Evolutionary conservation across 1,140 invertebrate genomes (phyloP), one percentile per base, ranked within the genome.

Genomic region (Drosophila tsacasi): DNA sequence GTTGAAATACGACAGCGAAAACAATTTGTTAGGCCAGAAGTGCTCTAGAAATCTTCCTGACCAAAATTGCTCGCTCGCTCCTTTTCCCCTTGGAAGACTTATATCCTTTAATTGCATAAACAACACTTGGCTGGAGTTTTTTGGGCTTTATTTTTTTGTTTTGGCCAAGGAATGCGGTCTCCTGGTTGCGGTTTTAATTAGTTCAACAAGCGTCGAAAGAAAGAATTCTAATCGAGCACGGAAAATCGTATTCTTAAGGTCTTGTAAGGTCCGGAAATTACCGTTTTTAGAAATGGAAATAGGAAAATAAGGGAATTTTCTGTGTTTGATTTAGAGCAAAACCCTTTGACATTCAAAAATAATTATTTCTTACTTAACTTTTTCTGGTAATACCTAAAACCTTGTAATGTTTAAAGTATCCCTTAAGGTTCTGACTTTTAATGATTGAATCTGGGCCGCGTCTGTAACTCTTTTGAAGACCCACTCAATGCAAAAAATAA

Each of bases 21-120:
- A 89, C 83, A 90, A 90, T 85, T 89, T 89, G 85, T 90, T 89
- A 69, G 72, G 73, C 80, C 44, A 82, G 89, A 89, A 90, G 85
- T 79, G 55, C 74, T 87, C 63, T 69, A 77, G 63, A 79, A 89
- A 80, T 81, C 64, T 62, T 60, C 44, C 79, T 54, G 52, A 46
- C 40, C 61, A 55, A 67, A 61, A 61, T 57, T 52, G 39, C 47
- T 59, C 50, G 52, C 35, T 30, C 63, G 52, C 35, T 30, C 63
- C 50, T 40, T 62, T 35, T 54, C n/a, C 13, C 21, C 47, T 9
- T 5, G 25, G 25, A 23, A 23, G 35, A 68, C 47, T 63, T 39
- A 17, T 13, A 9, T 17, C 44, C 32, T 39, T 47, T 72, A 72
- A 81, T 81, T 83, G 61, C 57, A 58, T 66, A 58, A 62, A 65